These are phyloP conservation scores for Zelleria hepariella DNA, from an alignment of 2,888 invertebrate species.

Conservation along the genomic window DNA sequence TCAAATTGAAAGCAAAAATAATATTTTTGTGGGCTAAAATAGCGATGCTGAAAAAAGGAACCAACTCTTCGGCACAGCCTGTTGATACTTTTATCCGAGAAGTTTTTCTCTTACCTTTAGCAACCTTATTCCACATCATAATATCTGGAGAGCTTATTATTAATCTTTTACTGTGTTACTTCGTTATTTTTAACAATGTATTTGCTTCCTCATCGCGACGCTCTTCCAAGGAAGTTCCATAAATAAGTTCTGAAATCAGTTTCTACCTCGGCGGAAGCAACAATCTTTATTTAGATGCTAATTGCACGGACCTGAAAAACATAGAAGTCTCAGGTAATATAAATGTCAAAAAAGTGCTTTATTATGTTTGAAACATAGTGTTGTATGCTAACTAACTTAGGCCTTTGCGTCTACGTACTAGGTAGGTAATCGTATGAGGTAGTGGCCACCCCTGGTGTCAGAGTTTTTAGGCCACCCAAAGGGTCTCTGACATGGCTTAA, in stretches of 20 bases:
- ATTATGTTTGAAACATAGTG: no score
- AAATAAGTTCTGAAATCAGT: neutral
- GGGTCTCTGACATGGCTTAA: no score
- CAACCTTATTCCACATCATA: no score
- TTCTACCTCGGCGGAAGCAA: neutral
- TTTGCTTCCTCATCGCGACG: neutral
- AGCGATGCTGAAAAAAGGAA: neutral
- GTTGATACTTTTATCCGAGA: neutral
- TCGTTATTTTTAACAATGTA: neutral
- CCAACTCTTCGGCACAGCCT: no score
- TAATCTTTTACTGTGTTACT: neutral
- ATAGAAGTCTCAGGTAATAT: neutral
- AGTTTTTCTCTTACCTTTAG: neutral
- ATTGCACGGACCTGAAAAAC: neutral
- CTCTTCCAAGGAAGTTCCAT: neutral
- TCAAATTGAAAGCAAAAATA: neutral
- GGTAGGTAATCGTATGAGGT: no score
- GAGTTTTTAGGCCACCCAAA: no score
- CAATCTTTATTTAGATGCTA: neutral
- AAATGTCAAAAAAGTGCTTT: no score
- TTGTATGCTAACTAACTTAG: no score
- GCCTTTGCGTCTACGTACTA: no score
- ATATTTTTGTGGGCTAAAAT: neutral
- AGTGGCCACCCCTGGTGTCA: no score
- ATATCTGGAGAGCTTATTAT: no score